Percentiles rank a stretch among this genome's conserved stretches.
Conservation (phyloP, 2,888 invertebrate species). For the Sarcophaga carnaria region DNA sequence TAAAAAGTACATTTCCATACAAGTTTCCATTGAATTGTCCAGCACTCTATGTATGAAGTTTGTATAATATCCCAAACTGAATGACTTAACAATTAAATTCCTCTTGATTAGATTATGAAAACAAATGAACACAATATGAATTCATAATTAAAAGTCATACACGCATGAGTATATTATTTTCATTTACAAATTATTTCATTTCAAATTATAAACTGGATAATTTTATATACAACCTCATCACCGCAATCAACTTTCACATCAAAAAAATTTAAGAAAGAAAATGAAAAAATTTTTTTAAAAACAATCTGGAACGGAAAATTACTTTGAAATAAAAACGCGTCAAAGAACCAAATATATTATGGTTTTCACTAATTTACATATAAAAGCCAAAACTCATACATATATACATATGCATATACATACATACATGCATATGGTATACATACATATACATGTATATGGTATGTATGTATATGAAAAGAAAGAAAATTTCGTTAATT, state of each 20-base stretch:
- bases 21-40: no score
- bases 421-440: no score
- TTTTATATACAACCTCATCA: not conserved
- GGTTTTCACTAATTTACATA: conserved; percentile 8
- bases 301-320: not conserved
- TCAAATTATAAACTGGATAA: conserved; percentile 17
- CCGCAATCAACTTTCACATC: not conserved
- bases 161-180: not conserved
- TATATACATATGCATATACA: no score
- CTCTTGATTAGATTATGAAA: not conserved
- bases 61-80: not conserved
- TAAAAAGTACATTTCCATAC: no score
- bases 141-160: conserved; percentile 54
- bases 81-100: not conserved
- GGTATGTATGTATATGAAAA: not conserved
- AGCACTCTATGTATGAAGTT: not conserved
- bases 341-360: not conserved
- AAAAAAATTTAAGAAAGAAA: conserved; percentile 14
- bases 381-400: not conserved
- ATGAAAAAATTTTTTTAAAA: no score
- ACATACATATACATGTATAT: no score
- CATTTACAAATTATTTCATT: conserved; percentile 6
- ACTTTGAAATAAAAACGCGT: not conserved
- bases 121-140: conserved; percentile 54
- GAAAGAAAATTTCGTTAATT: conserved; percentile 48